Base-by-base conservation (phyloP, 2,113 vertebrate genomes). In the Hemibagrus wyckioides region DNA sequence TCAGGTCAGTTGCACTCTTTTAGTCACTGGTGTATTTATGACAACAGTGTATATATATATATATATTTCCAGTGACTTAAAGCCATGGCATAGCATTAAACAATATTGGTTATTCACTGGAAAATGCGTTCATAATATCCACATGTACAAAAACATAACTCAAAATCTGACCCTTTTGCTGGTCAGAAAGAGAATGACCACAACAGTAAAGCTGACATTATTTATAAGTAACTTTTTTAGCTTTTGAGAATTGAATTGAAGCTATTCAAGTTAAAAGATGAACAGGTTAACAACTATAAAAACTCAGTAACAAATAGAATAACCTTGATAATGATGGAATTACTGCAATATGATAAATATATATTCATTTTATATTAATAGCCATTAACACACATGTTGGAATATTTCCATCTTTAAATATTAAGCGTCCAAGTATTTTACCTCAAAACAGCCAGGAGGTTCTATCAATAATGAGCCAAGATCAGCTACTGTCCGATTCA, bases 401-500 rank as follows among this genome's bases (percentile, higher is more conserved):
- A n/a, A n/a, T n/a, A n/a, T n/a, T 44, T 75, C 39, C 21, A 44
- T 73, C 5, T 69, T 69, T 73, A 36, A 75, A 44, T 44, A 48
- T 75, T n/a, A 50, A 48, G 13, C 48, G 48, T 41, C 19, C 36
- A 57, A 56, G 13, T 50, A 57, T 56, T 57, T 10, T 85, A 89
- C 89, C 85, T 87, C 82, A 69, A 71, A 71, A 82, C 50, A 30
- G 19, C 63, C 21, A 8, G 75, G 4, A n/a, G 82, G 77, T 36
- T 54, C 59, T 44, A 83, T 63, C 76, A 88, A n/a, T 4, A 73
- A 7, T 15, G 87, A 76, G 25, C 85, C 77, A n/a, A 90, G 95
- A 87, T 98, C 97, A 4, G 95, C 95, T 85, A 97, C 95, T 7
- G 95, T 91, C 63, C 95, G 96, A 91, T 93, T 97, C 82, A 99